These are phyloP conservation scores for Pharmacophagus antenor DNA, from an alignment of 2,888 invertebrate species.

Conservation along the genomic window DNA sequence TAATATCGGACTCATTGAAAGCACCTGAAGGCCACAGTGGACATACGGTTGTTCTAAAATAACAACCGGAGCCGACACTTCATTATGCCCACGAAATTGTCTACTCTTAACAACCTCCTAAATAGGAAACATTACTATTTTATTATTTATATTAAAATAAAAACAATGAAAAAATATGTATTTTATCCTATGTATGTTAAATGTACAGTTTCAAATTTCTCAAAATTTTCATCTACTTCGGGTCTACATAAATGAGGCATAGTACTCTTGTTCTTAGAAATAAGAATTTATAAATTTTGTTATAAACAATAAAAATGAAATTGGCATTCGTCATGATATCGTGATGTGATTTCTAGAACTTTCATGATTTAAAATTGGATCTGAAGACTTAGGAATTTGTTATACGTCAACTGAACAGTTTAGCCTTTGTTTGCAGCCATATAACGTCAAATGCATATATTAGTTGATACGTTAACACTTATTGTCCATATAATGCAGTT, in stretches of 20 bases:
- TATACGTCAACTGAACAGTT: slow-evolving; percentile 5
- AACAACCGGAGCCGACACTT: background rate
- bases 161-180: too few species aligned
- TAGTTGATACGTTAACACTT: slow-evolving; percentile 6
- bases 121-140: too few species aligned
- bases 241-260: too few species aligned
- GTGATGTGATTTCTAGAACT: slow-evolving; percentile 10
- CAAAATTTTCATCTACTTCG: too few species aligned
- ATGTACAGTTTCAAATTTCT: too few species aligned
- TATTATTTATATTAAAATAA: too few species aligned
- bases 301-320: too few species aligned
- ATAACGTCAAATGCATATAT: slow-evolving; percentile 18
- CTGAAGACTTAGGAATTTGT: slow-evolving; percentile 27
- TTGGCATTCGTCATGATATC: too few species aligned
- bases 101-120: background rate
- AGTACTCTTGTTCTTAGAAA: too few species aligned
- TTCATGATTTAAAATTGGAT: slow-evolving; percentile 13
- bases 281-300: too few species aligned
- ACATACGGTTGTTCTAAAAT: background rate
- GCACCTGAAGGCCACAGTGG: slow-evolving; percentile 1
- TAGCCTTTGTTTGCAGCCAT: slow-evolving; percentile 27
- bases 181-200: too few species aligned
- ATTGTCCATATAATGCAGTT: background rate
- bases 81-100: background rate
- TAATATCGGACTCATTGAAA: background rate